phyloP scores from a whole-genome alignment of 2,888 invertebrate species.

The Drosophila formosana region DNA sequence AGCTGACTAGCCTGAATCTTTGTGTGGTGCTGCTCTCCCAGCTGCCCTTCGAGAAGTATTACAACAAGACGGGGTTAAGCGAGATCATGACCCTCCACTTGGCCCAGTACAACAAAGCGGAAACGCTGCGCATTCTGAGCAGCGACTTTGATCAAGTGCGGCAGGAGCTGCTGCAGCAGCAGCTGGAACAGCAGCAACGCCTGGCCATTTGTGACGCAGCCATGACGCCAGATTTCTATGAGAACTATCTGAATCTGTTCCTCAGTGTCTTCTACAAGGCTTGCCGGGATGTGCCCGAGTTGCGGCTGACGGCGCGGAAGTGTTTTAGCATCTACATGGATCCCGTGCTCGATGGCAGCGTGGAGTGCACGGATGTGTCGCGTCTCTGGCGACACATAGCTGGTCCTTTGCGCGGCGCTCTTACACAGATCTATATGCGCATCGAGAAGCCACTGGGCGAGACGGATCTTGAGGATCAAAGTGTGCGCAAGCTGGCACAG shows the following conservation, averaged over 20 bases:
- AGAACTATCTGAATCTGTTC: constrained; percentile 92
- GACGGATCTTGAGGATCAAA: constrained; percentile 66
- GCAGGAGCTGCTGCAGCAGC: constrained; percentile 40
- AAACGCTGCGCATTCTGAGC: constrained; percentile 86
- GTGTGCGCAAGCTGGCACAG: constrained; percentile 87
- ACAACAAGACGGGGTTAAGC: constrained; percentile 88
- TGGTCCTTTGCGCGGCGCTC: constrained; percentile 90
- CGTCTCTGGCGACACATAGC: constrained; percentile 93
- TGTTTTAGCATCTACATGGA: constrained; percentile 92
- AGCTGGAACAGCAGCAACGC: constrained; percentile 26
- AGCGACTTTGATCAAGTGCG: constrained; percentile 79
- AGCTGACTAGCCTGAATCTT: constrained; percentile 90
- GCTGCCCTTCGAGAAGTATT: constrained; percentile 92
- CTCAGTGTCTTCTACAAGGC: constrained; percentile 93
- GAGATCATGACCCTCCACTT: constrained; percentile 92
- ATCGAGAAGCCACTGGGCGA: constrained; percentile 84
- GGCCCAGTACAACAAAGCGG: constrained; percentile 92
- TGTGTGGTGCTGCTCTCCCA: constrained; percentile 92
- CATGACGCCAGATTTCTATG: constrained; percentile 87
- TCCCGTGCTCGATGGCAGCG: constrained; percentile 90
- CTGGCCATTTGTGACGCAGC: constrained; percentile 75
- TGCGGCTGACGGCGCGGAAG: constrained; percentile 91
- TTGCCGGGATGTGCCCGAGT: constrained; percentile 93
- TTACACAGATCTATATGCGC: constrained; percentile 92
- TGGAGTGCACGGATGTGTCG: constrained; percentile 88